These are phyloP conservation scores for Heliconius charithonia DNA, from an alignment of 2,888 invertebrate species.

Conservation along the genomic window DNA sequence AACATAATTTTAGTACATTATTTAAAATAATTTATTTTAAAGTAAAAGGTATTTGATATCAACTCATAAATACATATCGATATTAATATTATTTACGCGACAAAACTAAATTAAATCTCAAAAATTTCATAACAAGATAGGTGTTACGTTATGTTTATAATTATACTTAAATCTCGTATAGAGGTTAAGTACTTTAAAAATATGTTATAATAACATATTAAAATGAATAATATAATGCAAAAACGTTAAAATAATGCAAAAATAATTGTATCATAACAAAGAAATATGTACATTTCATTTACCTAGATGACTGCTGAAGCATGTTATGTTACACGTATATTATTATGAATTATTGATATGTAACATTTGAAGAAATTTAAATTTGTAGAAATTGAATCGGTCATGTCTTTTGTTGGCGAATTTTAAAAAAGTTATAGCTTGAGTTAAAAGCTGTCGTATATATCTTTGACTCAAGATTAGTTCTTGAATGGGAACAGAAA, in stretches of 20 bases:
- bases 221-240: slow-evolving; percentile 31
- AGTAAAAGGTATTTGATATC: too few relatives aligned
- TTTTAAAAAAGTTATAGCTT: background rate
- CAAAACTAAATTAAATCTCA: background rate
- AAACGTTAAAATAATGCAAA: slow-evolving; percentile 41
- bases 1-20: too few relatives aligned
- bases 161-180: slow-evolving; percentile 7
- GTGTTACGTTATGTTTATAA: background rate
- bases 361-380: background rate
- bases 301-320: slow-evolving; percentile 50
- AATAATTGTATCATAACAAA: slow-evolving; percentile 34
- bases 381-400: background rate
- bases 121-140: slow-evolving; percentile 7
- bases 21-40: too few relatives aligned
- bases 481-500: too few relatives aligned
- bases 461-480: too few relatives aligned
- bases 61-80: background rate
- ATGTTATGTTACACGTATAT: slow-evolving; percentile 35
- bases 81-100: too few relatives aligned
- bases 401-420: background rate
- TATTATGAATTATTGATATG: slow-evolving; percentile 20
- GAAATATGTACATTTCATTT: slow-evolving; percentile 39
- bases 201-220: slow-evolving; percentile 18
- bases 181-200: slow-evolving; percentile 13
- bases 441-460: background rate